phyloP scores from a whole-genome alignment of 37 sponge, comb jelly and placozoan genomes.

The Cliona cf. orientalis region DNA sequence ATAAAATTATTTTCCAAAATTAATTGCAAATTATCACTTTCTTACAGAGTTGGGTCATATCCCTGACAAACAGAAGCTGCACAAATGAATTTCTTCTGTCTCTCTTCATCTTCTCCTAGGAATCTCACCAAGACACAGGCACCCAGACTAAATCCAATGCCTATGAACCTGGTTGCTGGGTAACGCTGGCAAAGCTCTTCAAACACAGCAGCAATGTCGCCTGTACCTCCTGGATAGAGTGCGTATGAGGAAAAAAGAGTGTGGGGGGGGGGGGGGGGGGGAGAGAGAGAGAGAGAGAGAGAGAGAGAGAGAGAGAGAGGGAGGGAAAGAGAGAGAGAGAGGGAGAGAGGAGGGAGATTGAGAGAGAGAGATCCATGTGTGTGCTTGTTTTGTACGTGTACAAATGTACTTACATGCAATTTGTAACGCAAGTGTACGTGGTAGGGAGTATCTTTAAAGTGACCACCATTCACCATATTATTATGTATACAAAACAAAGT shows the following conservation, averaged over 20 bases:
- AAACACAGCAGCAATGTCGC: constrained; percentile 73
- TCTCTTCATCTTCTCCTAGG: constrained; percentile 79
- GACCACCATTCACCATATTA: too few relatives aligned
- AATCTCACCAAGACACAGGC: constrained; percentile 82
- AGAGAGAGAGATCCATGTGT: too few relatives aligned
- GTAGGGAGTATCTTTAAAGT: too few relatives aligned
- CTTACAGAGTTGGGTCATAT: constrained; percentile 81
- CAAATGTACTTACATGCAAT: too few relatives aligned
- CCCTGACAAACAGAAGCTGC: constrained; percentile 91
- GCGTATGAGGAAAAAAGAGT: not conserved
- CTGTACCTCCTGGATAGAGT: constrained; percentile 79
- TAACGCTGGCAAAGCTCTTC: constrained; percentile 46
- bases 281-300: constrained; percentile 4
- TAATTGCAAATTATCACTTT: too few relatives aligned
- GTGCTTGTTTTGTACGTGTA: too few relatives aligned
- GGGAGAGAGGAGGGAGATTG: too few relatives aligned
- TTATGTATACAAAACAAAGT: too few relatives aligned
- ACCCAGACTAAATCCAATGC: constrained; percentile 90
- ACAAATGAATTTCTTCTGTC: constrained; percentile 77
- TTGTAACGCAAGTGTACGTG: too few relatives aligned
- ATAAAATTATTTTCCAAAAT: too few relatives aligned
- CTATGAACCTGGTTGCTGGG: constrained; percentile 51
- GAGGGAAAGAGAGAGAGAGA: not conserved
- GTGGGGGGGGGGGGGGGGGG: not conserved
- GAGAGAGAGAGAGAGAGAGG: constrained; percentile 12